These are phyloP conservation scores for Hiodon alosoides DNA, from an alignment of 2,113 vertebrate genomes.

Conservation along the genomic window DNA sequence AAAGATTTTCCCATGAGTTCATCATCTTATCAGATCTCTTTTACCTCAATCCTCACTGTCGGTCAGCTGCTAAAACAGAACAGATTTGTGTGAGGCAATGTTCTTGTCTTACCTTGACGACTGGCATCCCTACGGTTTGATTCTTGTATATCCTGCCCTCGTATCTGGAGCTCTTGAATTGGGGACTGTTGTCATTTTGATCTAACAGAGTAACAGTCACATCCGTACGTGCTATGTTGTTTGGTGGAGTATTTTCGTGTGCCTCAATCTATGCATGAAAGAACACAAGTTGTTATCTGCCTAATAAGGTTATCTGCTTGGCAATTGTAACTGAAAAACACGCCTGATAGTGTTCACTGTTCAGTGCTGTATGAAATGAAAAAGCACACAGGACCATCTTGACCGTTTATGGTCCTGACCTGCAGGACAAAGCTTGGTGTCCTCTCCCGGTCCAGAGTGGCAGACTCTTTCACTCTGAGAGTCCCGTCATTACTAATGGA, in stretches of 20 bases:
- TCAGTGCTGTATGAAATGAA: too few relatives aligned
- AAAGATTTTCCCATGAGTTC: too few relatives aligned
- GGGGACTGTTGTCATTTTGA: conserved; percentile 69
- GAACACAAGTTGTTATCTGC: background rate
- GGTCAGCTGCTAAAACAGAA: too few relatives aligned
- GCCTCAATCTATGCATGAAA: conserved; percentile 54
- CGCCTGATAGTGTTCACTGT: background rate
- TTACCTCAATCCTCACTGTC: too few relatives aligned
- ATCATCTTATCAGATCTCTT: too few relatives aligned
- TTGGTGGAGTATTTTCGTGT: conserved; percentile 42
- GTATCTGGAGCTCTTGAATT: conserved; percentile 49
- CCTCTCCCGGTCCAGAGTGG: conserved; percentile 58
- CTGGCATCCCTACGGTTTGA: conserved; percentile 57
- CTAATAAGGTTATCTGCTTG: background rate
- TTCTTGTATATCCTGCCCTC: conserved; percentile 50
- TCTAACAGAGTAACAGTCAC: conserved; percentile 59
- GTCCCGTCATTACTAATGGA: conserved; percentile 49
- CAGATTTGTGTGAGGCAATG: too few relatives aligned
- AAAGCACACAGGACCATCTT: background rate
- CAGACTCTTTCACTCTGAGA: conserved; percentile 56
- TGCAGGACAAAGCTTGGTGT: conserved; percentile 45
- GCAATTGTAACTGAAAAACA: background rate
- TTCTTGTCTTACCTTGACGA: conserved; percentile 58
- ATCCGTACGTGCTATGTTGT: rapidly evolving
- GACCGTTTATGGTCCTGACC: conserved; percentile 41